Percentiles rank a stretch among this genome's conserved stretches.
phyloP scores from a whole-genome alignment of 2,113 vertebrate species.

The Oncorhynchus keta region DNA sequence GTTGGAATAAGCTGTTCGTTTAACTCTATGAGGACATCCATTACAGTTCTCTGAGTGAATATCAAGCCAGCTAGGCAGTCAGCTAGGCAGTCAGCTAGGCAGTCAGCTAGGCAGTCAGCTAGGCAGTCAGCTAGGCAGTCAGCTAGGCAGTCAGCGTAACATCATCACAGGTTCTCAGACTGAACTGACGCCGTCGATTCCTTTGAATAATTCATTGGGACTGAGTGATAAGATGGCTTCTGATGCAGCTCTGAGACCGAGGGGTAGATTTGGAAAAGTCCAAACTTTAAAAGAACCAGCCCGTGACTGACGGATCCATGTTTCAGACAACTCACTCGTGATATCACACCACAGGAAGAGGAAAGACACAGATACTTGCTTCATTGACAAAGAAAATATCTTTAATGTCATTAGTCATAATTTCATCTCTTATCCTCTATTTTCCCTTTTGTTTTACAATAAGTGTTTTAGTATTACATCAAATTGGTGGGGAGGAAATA shows the following conservation, averaged over 20 bases:
- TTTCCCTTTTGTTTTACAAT: neutral
- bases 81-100: too few species aligned
- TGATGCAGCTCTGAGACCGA: conserved; percentile 31
- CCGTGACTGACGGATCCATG: neutral
- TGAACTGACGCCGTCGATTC: conserved; percentile 70
- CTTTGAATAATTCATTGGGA: conserved; percentile 72
- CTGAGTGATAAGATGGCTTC: conserved; percentile 59
- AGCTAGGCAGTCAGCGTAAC: conserved; percentile 38
- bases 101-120: too few species aligned
- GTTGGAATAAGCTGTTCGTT: conserved; percentile 60
- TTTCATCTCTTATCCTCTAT: neutral
- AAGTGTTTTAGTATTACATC: neutral
- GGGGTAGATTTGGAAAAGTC: conserved; percentile 60
- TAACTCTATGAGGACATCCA: conserved; percentile 69
- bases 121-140: too few species aligned
- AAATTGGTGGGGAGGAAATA: neutral
- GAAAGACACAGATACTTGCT: neutral
- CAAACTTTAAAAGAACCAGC: conserved; percentile 47
- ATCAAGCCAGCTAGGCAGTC: conserved; percentile 52
- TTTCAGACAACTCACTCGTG: neutral
- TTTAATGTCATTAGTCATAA: neutral
- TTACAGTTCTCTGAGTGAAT: conserved; percentile 62
- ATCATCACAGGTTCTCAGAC: conserved; percentile 39
- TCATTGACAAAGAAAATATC: neutral
- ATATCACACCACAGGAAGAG: neutral